A percentile compares a stretch with the other conserved stretches of the same genome.
Conservation (phyloP, 1,140 invertebrate genomes). For the Drosophila baimaii region DNA sequence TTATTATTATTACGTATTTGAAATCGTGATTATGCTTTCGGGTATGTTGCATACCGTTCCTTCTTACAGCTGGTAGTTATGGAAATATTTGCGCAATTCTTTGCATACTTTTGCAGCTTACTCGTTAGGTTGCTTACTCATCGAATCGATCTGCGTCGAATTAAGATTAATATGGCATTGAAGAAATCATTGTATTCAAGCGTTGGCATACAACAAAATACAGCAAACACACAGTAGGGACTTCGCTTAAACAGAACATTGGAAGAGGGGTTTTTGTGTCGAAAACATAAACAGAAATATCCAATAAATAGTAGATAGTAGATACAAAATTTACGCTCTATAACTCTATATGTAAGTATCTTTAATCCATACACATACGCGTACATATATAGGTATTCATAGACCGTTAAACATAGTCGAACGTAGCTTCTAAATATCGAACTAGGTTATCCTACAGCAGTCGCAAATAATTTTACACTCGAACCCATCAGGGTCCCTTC, state of each 20-base stretch:
- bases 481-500: constrained; percentile 27
- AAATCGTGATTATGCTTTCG: constrained; percentile 83
- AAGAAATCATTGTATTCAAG: constrained; percentile 72
- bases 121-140: constrained; percentile 36
- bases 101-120: constrained; percentile 29
- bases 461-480: constrained; percentile 78
- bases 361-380: constrained; percentile 38
- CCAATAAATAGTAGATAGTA: constrained; percentile 71
- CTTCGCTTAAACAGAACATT: constrained; percentile 58
- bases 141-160: constrained; percentile 29
- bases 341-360: constrained; percentile 53
- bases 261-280: constrained; percentile 55
- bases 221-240: constrained; percentile 51
- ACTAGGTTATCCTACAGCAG: constrained; percentile 73
- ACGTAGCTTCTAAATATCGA: constrained; percentile 50
- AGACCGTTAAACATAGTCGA: constrained; percentile 70
- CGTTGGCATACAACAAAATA: constrained; percentile 69
- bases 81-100: constrained; percentile 70
- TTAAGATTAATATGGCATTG: constrained; percentile 82
- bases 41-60: constrained; percentile 79
- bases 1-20: constrained; percentile 80
- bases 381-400: constrained; percentile 46
- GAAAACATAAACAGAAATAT: constrained; percentile 71
- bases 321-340: constrained; percentile 61
- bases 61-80: constrained; percentile 60